These are phyloP conservation scores for Drosophila atripex DNA, from an alignment of 2,888 invertebrate species.

Conservation along the genomic window DNA sequence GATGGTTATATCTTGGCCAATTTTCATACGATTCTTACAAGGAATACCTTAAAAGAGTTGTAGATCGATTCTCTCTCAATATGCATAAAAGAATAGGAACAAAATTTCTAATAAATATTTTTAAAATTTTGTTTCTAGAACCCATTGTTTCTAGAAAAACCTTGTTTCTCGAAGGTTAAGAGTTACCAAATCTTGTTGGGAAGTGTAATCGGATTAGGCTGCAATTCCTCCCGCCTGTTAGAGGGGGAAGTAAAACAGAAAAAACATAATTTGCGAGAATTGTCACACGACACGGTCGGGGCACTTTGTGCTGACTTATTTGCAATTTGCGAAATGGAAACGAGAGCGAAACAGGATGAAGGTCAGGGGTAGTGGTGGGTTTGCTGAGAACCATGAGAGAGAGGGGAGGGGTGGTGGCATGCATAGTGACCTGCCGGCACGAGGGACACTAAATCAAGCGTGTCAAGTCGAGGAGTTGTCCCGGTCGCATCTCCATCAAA, in stretches of 20 bases:
- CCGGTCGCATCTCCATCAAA: constrained; percentile 67
- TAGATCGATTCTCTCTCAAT: neutral
- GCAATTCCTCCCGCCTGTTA: constrained; percentile 36
- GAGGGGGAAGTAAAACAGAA: constrained; percentile 28
- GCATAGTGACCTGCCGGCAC: constrained; percentile 17
- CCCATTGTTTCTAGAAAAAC: no score
- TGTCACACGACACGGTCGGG: constrained; percentile 67
- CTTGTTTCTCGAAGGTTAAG: no score
- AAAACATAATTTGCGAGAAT: constrained; percentile 79
- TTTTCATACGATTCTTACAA: no score
- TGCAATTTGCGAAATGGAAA: constrained; percentile 75
- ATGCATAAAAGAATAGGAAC: neutral
- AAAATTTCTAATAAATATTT: no score
- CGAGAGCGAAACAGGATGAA: constrained; percentile 33
- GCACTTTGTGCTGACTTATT: constrained; percentile 64
- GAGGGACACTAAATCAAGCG: constrained; percentile 72
- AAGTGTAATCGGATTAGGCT: constrained; percentile 70
- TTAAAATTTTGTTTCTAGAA: no score
- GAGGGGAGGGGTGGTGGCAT: constrained; percentile 11
- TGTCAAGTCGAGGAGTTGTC: constrained; percentile 78
- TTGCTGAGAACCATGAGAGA: neutral
- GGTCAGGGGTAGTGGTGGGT: constrained; percentile 15
- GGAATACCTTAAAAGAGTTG: neutral
- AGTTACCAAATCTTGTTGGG: constrained; percentile 6
- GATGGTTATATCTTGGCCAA: no score